A percentile compares a stretch with the other conserved stretches of the same genome.
These are phyloP conservation scores for Neosilurus mollespiculum DNA, from an alignment of 2,797 vertebrate species.

Conservation along the genomic window DNA sequence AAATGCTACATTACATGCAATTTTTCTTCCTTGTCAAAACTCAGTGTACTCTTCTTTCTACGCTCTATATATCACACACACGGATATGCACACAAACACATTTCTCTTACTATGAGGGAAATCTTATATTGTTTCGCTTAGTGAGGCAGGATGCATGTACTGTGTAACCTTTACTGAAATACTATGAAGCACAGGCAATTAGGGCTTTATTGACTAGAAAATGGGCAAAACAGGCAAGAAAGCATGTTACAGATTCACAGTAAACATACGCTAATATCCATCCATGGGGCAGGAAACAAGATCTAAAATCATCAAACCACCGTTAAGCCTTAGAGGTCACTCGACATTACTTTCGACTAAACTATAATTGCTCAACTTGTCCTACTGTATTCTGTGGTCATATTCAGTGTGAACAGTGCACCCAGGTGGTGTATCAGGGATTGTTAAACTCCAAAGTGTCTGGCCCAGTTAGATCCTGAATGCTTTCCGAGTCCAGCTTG, in stretches of 20 bases:
- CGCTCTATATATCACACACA: conserved; percentile 6
- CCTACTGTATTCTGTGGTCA: conserved; percentile 57
- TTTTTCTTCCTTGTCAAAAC: conserved; percentile 27
- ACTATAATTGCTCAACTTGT: conserved; percentile 20
- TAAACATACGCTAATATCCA: background rate
- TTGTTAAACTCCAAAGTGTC: conserved; percentile 51
- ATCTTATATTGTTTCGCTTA: conserved; percentile 9
- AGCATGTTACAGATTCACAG: background rate
- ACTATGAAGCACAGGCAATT: conserved; percentile 1
- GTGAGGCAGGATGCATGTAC: background rate
- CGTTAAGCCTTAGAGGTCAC: conserved; percentile 18
- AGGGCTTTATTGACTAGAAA: background rate
- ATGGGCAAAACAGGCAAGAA: background rate
- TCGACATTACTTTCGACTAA: background rate
- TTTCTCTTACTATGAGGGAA: background rate
- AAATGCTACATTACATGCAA: conserved; percentile 31
- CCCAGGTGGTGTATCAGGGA: conserved; percentile 55
- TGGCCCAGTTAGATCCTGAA: conserved; percentile 57
- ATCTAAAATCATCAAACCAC: conserved; percentile 44
- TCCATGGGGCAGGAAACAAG: background rate
- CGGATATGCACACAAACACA: background rate
- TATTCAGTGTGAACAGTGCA: conserved; percentile 47
- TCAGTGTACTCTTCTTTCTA: background rate
- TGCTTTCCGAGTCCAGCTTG: conserved; percentile 51
- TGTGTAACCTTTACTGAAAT: conserved; percentile 2